Conservation (phyloP, 2,113 vertebrate species). For the Pedetes capensis region DNA sequence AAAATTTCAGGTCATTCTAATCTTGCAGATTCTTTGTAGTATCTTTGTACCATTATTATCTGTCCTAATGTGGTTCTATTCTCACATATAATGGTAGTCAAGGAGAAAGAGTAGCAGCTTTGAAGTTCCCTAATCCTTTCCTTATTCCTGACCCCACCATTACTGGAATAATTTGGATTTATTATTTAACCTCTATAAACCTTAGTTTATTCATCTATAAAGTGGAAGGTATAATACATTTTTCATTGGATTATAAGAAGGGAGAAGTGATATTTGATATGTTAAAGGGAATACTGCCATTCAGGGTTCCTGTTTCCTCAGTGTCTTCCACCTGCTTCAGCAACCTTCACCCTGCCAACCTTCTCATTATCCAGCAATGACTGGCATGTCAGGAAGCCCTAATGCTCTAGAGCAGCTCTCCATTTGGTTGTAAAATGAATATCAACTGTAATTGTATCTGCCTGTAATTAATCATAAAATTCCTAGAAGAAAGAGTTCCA, state of each 20-base stretch:
- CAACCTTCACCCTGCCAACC: not conserved
- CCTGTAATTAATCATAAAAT: slow-evolving; percentile 44
- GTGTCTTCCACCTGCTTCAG: not conserved
- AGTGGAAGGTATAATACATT: not conserved
- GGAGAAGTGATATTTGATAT: not conserved
- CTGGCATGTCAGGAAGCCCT: not conserved
- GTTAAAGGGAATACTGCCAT: not conserved
- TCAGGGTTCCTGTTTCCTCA: not conserved
- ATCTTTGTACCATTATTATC: not conserved
- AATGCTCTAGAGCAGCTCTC: not conserved
- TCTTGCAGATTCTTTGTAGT: not conserved
- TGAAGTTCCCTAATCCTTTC: not conserved
- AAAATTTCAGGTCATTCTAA: not conserved
- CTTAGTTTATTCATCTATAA: not conserved
- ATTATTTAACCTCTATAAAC: not conserved
- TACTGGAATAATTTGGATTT: not conserved
- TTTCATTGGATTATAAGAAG: not conserved
- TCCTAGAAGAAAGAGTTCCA: not conserved
- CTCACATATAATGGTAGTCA: not conserved
- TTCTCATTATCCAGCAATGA: not conserved
- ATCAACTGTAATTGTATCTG: slow-evolving; percentile 13
- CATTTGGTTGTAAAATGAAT: slow-evolving; percentile 13
- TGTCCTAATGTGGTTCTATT: not conserved
- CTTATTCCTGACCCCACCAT: not conserved
- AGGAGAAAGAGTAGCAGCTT: not conserved